These are phyloP conservation scores for Sterna hirundo DNA, from an alignment of 2,113 vertebrate species.

Conservation along the genomic window DNA sequence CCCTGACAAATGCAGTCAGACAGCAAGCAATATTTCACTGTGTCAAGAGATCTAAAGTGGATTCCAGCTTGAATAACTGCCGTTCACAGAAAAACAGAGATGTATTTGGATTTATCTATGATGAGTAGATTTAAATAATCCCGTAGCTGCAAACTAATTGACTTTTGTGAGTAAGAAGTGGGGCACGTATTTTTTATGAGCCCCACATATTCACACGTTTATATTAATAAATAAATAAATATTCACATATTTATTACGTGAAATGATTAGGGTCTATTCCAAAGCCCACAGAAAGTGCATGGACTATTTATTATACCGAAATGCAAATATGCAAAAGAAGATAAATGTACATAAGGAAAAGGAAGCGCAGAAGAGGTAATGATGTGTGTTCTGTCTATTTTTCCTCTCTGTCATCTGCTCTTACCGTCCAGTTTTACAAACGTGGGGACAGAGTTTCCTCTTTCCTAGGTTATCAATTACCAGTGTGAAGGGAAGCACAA, in stretches of 20 bases:
- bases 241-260: neutral
- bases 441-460: neutral
- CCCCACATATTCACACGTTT: neutral
- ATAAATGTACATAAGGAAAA: neutral
- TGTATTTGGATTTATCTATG: neutral
- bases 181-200: neutral
- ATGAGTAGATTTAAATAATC: neutral
- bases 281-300: neutral
- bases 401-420: neutral
- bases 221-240: neutral
- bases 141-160: neutral
- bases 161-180: neutral
- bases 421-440: neutral
- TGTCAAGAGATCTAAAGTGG: neutral
- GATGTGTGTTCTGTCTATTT: neutral
- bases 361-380: neutral
- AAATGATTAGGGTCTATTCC: neutral
- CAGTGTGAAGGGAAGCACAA: neutral
- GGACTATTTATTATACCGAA: neutral
- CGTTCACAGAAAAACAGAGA: neutral
- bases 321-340: neutral
- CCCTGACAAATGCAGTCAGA: neutral
- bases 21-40: neutral
- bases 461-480: neutral
- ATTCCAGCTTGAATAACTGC: neutral